A percentile compares a stretch with the other conserved stretches of the same genome.
Conservation (phyloP, 2,888 invertebrate species). For the Agonopterix alstromeriana region DNA sequence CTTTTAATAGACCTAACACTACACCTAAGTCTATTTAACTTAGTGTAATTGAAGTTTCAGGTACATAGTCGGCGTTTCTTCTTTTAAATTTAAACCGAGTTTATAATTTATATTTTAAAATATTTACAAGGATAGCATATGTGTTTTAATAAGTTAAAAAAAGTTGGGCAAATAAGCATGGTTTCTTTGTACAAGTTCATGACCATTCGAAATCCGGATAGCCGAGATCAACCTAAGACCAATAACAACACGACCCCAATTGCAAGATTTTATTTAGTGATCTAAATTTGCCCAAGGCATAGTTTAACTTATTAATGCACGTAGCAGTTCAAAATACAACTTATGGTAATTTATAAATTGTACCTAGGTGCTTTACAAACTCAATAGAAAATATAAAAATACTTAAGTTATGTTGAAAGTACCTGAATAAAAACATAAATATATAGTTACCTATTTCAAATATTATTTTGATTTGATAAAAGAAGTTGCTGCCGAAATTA, state of each 20-base stretch:
- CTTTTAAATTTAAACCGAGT: conserved; percentile 41
- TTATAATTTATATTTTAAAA: conserved; percentile 16
- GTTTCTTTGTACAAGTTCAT: no score
- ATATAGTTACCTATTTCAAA: not conserved
- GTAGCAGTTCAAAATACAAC: conserved; percentile 17
- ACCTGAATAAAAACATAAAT: not conserved
- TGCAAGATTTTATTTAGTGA: no score
- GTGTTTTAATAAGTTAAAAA: conserved; percentile 31
- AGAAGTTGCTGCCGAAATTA: not conserved
- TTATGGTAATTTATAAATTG: conserved; percentile 42
- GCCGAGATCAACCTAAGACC: no score
- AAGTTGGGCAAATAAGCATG: not conserved
- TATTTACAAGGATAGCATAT: conserved; percentile 42
- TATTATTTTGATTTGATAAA: not conserved
- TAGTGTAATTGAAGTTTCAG: conserved; percentile 74
- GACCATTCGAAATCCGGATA: no score
- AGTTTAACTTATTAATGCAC: conserved; percentile 23
- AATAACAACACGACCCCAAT: no score
- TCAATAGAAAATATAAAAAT: not conserved
- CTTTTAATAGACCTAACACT: conserved; percentile 54
- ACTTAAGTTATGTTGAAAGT: not conserved
- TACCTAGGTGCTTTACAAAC: conserved; percentile 55
- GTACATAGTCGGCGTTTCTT: conserved; percentile 66
- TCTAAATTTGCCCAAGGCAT: no score
- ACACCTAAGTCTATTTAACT: conserved; percentile 61